Evolutionary conservation across 2,888 invertebrate genomes (phyloP).

Genomic region (Ashinkailepas kermadecensis): DNA sequence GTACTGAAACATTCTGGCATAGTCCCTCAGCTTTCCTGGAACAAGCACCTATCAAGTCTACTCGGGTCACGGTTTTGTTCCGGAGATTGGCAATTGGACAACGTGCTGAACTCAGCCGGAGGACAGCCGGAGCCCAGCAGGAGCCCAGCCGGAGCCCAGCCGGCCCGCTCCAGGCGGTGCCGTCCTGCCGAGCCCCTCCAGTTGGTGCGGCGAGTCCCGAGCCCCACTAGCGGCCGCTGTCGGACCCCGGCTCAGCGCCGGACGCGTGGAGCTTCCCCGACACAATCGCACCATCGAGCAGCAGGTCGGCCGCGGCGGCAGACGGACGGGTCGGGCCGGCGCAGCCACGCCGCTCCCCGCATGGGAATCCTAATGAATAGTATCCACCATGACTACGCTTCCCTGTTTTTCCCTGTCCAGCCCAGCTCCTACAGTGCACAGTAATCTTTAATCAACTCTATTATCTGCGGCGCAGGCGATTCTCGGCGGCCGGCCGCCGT

Average conservation of each 20-base stretch:
- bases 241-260: not conserved
- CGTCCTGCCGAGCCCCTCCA: too few species aligned
- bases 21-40: too few species aligned
- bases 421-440: constrained; percentile 13
- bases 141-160: not conserved
- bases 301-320: not conserved
- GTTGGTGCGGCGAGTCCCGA: not conserved
- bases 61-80: too few species aligned
- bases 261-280: not conserved
- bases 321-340: not conserved
- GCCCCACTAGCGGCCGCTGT: not conserved
- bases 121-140: not conserved
- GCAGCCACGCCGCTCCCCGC: not conserved
- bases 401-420: constrained; percentile 1
- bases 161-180: too few species aligned
- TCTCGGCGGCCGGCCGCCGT: not conserved
- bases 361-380: constrained; percentile 10
- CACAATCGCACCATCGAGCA: not conserved
- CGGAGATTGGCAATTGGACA: too few species aligned
- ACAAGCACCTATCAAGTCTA: too few species aligned
- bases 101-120: too few species aligned
- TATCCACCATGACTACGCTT: not conserved
- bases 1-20: too few species aligned
- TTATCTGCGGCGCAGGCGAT: constrained; percentile 17
- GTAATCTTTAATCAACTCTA: constrained; percentile 23